These are phyloP conservation scores for Gymnocephalus cernua DNA, from an alignment of 2,113 vertebrate genomes.

Conservation along the genomic window DNA sequence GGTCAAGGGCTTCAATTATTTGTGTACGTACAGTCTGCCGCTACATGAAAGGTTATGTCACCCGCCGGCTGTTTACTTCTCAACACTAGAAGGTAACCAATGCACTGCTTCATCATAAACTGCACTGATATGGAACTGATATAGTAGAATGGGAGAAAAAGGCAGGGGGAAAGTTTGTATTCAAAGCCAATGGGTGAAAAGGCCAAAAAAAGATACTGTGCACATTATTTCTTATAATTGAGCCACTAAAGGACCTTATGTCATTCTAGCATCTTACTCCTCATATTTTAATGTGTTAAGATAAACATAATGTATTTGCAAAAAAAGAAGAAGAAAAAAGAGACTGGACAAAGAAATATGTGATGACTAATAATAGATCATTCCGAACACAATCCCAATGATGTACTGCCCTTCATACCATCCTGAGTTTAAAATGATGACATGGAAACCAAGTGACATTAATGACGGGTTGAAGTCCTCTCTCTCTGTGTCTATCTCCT, in stretches of 20 bases:
- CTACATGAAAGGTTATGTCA: constrained; percentile 99
- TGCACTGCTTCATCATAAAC: constrained; percentile 85
- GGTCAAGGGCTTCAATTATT: constrained; percentile 99
- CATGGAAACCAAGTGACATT: constrained; percentile 77
- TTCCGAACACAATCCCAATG: constrained; percentile 70
- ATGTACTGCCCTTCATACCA: constrained; percentile 77
- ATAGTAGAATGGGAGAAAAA: constrained; percentile 68
- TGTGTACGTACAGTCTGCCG: constrained; percentile 94
- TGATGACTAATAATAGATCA: constrained; percentile 74
- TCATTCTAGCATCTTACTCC: background rate
- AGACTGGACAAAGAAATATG: constrained; percentile 57
- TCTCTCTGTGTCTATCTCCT: background rate
- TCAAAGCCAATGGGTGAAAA: constrained; percentile 25
- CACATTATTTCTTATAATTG: constrained; percentile 11
- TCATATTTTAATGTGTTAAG: background rate
- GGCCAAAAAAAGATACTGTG: background rate
- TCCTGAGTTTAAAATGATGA: constrained; percentile 75
- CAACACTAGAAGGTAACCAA: constrained; percentile 90
- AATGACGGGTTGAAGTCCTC: constrained; percentile 62
- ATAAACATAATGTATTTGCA: constrained; percentile 26
- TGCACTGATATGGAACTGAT: constrained; percentile 89
- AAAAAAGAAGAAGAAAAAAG: constrained; percentile 1
- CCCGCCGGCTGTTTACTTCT: constrained; percentile 95
- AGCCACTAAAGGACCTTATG: background rate
- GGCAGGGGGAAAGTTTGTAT: constrained; percentile 58